Evolutionary conservation across 1,140 invertebrate species (phyloP).

Genomic region (Tetramorium alpestre): DNA sequence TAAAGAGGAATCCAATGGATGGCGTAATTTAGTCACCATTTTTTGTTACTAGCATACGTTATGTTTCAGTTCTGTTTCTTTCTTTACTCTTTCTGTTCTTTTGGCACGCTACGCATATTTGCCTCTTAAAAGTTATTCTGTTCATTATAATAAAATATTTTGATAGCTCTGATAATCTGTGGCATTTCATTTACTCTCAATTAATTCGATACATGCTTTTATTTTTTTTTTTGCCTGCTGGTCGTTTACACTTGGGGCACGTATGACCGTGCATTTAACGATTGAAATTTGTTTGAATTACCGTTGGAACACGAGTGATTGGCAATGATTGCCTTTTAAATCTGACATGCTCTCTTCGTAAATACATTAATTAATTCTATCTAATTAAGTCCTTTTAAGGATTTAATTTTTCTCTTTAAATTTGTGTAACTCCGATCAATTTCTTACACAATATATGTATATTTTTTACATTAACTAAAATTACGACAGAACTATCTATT

Average conservation of each 20-base stretch:
- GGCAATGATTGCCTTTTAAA: neutral
- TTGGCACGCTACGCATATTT: too few species aligned
- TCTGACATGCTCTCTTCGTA: neutral
- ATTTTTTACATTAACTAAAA: neutral
- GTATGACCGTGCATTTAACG: neutral
- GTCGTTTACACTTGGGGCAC: neutral
- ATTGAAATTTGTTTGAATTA: neutral
- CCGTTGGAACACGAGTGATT: neutral
- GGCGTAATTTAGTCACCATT: too few species aligned
- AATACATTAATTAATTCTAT: neutral
- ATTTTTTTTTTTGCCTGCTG: neutral
- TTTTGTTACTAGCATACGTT: too few species aligned
- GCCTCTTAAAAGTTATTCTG: too few species aligned
- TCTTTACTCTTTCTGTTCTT: too few species aligned
- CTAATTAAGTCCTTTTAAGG: neutral
- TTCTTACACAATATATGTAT: neutral
- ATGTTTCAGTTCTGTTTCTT: too few species aligned
- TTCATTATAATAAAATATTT: too few species aligned
- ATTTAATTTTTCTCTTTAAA: too few species aligned
- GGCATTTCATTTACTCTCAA: too few species aligned
- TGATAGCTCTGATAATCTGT: too few species aligned
- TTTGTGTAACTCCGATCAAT: too few species aligned
- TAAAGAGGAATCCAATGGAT: too few species aligned
- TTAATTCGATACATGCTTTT: neutral
- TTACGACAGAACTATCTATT: neutral